phyloP scores from a whole-genome alignment of 2,888 invertebrate genomes.

The Troides aeacus region DNA sequence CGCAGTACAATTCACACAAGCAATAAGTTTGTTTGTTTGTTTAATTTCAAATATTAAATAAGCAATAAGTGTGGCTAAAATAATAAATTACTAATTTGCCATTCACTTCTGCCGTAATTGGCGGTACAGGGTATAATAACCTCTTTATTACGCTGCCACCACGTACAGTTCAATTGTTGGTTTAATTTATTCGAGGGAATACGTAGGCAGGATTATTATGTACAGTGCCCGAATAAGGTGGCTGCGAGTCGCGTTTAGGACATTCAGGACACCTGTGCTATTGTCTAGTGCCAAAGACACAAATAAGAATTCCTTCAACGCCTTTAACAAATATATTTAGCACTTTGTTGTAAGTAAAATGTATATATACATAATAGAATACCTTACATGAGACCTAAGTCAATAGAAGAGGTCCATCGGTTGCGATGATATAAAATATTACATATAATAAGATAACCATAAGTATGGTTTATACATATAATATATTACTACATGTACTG shows the following conservation, averaged over 20 bases:
- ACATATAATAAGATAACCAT: too few species aligned
- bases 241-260: conserved; percentile 17
- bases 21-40: neutral
- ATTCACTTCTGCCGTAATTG: conserved; percentile 22
- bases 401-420: too few species aligned
- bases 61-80: neutral
- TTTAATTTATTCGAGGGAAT: conserved; percentile 33
- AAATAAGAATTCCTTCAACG: too few species aligned
- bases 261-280: conserved; percentile 27
- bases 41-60: neutral
- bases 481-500: too few species aligned
- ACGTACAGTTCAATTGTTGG: conserved; percentile 29
- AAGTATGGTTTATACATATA: too few species aligned
- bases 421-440: too few species aligned
- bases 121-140: conserved; percentile 20
- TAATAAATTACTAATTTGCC: conserved; percentile 20
- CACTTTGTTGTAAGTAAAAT: too few species aligned
- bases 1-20: neutral
- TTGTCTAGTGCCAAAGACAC: neutral
- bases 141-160: conserved; percentile 28
- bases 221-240: conserved; percentile 29
- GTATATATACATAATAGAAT: too few species aligned
- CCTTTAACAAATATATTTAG: too few species aligned
- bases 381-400: too few species aligned
- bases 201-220: conserved; percentile 27